Evolutionary conservation across 2,113 vertebrate genomes (phyloP).

Genomic region (Oreochromis aureus): DNA sequence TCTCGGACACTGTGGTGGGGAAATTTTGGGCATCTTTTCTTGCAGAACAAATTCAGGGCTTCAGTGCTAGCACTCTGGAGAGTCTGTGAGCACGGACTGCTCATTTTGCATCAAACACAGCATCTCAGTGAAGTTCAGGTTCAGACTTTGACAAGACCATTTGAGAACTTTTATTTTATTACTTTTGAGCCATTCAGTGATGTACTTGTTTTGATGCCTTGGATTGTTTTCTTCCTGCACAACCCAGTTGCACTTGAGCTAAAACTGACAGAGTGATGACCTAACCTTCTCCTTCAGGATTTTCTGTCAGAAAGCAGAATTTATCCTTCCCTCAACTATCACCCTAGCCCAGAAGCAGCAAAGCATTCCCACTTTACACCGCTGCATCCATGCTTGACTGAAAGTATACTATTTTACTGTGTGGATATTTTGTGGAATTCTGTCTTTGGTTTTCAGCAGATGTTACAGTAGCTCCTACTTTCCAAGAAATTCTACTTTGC

Average conservation of each 20-base stretch:
- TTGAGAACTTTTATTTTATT: not conserved
- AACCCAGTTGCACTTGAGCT: not conserved
- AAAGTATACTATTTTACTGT: not conserved
- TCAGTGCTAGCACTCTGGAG: not conserved
- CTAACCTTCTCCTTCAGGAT: not conserved
- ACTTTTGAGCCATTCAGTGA: not conserved
- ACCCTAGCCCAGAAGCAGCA: not conserved
- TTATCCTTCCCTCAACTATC: not conserved
- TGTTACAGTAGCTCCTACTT: not conserved
- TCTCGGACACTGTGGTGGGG: not conserved
- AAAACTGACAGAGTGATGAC: not conserved
- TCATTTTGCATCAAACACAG: not conserved
- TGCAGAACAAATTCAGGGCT: not conserved
- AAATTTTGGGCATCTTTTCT: not conserved
- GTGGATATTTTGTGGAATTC: not conserved
- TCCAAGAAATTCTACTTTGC: not conserved
- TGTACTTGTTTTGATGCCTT: not conserved
- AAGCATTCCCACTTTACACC: not conserved
- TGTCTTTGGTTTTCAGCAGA: not conserved
- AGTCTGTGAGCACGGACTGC: not conserved
- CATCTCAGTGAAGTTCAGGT: not conserved
- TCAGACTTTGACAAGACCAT: not conserved
- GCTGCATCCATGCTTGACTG: not conserved
- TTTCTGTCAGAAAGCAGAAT: not conserved
- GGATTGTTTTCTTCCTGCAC: not conserved